Evolutionary conservation across 2,888 invertebrate genomes (phyloP).

Genomic region (Willowsia nigromaculata): DNA sequence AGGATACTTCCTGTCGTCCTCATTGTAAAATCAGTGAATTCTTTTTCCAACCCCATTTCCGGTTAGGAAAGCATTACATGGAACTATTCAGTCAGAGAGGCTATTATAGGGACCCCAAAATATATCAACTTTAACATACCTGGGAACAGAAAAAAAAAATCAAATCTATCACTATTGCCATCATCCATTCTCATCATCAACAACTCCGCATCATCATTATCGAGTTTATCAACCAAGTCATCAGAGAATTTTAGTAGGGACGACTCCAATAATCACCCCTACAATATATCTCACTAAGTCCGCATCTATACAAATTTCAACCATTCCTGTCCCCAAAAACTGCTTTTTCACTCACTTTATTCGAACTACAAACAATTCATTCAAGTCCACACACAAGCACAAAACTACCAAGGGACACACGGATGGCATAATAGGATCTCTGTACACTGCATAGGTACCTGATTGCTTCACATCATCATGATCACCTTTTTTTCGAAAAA

Average conservation of each 20-base stretch:
- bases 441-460: background rate
- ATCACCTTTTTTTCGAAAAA: background rate
- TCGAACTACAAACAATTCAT: no score
- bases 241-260: background rate
- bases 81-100: no score
- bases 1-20: slow-evolving; percentile 63
- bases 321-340: background rate
- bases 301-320: background rate
- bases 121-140: background rate
- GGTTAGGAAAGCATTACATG: slow-evolving; percentile 40
- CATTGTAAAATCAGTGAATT: slow-evolving; percentile 68
- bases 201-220: slow-evolving; percentile 22
- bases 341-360: background rate
- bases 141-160: background rate
- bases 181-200: slow-evolving; percentile 32
- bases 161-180: slow-evolving; percentile 24
- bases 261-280: background rate
- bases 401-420: no score
- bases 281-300: background rate
- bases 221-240: slow-evolving; percentile 30
- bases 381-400: no score
- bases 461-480: background rate
- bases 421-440: no score
- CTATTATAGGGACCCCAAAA: no score
- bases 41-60: slow-evolving; percentile 67